A percentile compares a stretch with the other conserved stretches of the same genome.
Conservation (phyloP, 2,888 invertebrate species). For the Hoplodrina ambigua region DNA sequence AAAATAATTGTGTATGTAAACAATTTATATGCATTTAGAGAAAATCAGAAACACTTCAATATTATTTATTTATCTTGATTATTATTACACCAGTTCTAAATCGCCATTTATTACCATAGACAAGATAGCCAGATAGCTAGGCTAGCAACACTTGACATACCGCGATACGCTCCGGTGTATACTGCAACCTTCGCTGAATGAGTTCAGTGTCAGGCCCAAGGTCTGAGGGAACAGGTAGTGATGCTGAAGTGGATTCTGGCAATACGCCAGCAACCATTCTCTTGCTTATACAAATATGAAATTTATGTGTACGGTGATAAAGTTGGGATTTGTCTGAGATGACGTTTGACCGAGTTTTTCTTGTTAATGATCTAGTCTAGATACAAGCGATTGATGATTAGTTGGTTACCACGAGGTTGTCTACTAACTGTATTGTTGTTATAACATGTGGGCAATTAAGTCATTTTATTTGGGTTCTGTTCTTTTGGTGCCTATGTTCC, state of each 20-base stretch:
- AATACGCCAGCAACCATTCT: constrained; percentile 43
- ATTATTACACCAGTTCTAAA: background rate
- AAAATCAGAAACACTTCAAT: too few relatives aligned
- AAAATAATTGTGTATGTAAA: too few relatives aligned
- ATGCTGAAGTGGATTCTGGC: constrained; percentile 63
- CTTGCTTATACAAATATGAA: constrained; percentile 13
- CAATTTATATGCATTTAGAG: too few relatives aligned
- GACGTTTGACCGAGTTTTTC: constrained; percentile 54
- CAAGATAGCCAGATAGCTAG: constrained; percentile 3
- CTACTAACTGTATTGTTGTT: constrained; percentile 6
- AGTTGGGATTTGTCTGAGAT: constrained; percentile 16
- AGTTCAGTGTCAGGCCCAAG: constrained; percentile 77
- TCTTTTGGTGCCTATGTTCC: too few relatives aligned
- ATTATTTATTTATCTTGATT: too few relatives aligned
- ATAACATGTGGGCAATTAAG: background rate
- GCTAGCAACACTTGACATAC: constrained; percentile 7
- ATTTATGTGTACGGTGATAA: constrained; percentile 17
- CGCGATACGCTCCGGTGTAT: constrained; percentile 43
- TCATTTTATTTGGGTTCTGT: too few relatives aligned
- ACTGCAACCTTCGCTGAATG: constrained; percentile 61
- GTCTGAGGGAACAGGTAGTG: constrained; percentile 74
- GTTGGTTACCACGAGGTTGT: constrained; percentile 23
- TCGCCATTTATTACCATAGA: background rate
- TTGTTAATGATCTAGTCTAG: constrained; percentile 53
- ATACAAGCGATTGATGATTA: constrained; percentile 32